Conservation (phyloP, 2,113 vertebrate species). For the Galbula dea region DNA sequence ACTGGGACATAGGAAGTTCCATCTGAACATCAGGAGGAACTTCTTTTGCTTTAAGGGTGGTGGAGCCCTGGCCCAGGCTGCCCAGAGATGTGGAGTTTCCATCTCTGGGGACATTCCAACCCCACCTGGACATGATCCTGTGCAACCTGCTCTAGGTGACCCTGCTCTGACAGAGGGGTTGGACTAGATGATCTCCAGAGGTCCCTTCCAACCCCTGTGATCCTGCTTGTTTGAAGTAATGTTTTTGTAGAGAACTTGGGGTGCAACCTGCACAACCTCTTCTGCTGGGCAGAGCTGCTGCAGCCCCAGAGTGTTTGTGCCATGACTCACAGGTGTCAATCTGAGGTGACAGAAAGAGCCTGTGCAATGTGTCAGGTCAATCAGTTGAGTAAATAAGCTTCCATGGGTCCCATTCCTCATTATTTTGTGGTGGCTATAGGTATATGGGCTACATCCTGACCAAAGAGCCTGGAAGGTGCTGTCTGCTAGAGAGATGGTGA, state of each 20-base stretch:
- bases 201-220: too few species aligned
- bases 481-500: not conserved
- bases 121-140: too few species aligned
- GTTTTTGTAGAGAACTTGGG: not conserved
- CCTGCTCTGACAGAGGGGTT: too few species aligned
- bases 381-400: not conserved
- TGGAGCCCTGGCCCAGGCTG: too few species aligned
- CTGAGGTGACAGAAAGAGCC: not conserved
- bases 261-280: fast-evolving
- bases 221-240: not conserved
- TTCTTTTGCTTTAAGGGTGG: too few species aligned
- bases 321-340: fast-evolving
- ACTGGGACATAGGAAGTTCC: too few species aligned
- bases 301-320: not conserved
- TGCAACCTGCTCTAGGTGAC: too few species aligned
- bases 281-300: not conserved
- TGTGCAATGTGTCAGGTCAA: fast-evolving
- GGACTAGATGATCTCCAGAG: too few species aligned
- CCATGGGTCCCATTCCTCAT: not conserved
- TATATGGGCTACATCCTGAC: not conserved
- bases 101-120: too few species aligned
- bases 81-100: too few species aligned
- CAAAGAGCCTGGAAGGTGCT: not conserved
- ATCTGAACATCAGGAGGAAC: too few species aligned
- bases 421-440: not conserved